Evolutionary conservation across 2,888 invertebrate genomes (phyloP).

Genomic region (Tetheella fluctuosa): DNA sequence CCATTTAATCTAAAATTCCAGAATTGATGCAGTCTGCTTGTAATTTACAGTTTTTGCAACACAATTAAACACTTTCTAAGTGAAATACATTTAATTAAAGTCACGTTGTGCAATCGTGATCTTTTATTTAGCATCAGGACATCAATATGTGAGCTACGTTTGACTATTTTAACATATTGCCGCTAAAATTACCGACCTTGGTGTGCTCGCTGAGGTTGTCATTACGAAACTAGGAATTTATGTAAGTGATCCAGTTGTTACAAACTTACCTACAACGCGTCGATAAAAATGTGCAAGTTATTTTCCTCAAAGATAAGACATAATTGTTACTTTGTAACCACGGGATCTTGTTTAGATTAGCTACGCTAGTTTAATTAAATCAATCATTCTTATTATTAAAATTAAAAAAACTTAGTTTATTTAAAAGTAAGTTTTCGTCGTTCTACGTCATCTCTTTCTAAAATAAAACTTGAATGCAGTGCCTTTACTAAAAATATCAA

Average conservation of each 20-base stretch:
- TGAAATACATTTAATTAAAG: conserved; percentile 16
- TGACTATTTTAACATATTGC: conserved; percentile 56
- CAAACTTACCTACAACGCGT: background rate
- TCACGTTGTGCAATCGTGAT: conserved; percentile 49
- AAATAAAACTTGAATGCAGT: too few relatives aligned
- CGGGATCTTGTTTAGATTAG: too few relatives aligned
- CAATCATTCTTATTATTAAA: too few relatives aligned
- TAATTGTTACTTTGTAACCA: too few relatives aligned
- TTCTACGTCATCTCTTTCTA: too few relatives aligned
- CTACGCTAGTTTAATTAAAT: too few relatives aligned
- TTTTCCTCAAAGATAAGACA: background rate
- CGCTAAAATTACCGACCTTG: conserved; percentile 73
- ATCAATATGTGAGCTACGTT: conserved; percentile 38
- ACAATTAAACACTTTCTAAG: background rate
- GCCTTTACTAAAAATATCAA: too few relatives aligned
- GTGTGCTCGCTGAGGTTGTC: conserved; percentile 31
- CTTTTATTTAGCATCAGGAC: conserved; percentile 52
- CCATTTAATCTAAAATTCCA: background rate
- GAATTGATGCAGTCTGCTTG: background rate
- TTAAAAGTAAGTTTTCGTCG: too few relatives aligned
- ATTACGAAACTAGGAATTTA: conserved; percentile 38
- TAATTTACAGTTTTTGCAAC: background rate
- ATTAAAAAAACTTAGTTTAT: too few relatives aligned
- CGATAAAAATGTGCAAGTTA: background rate
- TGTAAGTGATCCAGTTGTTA: conserved; percentile 31